phyloP scores from a whole-genome alignment of 2,888 invertebrate genomes.

The Diplazon laetatorius region DNA sequence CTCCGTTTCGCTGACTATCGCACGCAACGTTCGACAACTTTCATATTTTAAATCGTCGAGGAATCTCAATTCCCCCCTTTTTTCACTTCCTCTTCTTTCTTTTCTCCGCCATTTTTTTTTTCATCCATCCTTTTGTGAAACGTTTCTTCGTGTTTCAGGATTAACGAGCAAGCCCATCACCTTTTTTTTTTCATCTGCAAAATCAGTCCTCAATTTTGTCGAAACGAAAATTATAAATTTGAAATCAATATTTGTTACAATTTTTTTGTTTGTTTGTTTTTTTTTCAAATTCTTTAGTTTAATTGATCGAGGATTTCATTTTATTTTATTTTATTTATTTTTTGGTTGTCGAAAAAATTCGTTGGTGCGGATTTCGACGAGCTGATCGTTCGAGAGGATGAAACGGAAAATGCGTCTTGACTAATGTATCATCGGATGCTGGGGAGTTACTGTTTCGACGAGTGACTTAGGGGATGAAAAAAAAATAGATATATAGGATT shows the following conservation, averaged over 20 bases:
- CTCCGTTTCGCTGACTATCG: constrained; percentile 57
- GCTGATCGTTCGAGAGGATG: neutral
- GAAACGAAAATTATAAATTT: too few species aligned
- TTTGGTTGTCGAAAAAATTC: too few species aligned
- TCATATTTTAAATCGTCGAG: constrained; percentile 50
- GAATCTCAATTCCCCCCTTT: too few species aligned
- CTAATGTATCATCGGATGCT: neutral
- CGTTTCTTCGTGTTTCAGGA: neutral
- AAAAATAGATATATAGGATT: neutral
- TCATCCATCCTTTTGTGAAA: neutral
- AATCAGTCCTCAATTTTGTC: too few species aligned
- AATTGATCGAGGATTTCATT: too few species aligned
- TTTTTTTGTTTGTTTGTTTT: too few species aligned
- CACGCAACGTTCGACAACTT: constrained; percentile 43
- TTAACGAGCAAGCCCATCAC: constrained; percentile 3
- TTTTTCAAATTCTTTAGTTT: too few species aligned
- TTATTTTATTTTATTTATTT: too few species aligned
- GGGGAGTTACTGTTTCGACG: neutral
- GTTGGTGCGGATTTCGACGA: too few species aligned
- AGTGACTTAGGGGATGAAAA: neutral
- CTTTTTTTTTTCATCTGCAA: neutral
- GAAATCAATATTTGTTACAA: too few species aligned
- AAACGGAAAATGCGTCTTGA: constrained; percentile 14
- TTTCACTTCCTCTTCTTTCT: neutral
- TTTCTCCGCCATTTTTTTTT: neutral